These are phyloP conservation scores for Xylocopa sonorina DNA, from an alignment of 1,140 invertebrate species.

Conservation along the genomic window DNA sequence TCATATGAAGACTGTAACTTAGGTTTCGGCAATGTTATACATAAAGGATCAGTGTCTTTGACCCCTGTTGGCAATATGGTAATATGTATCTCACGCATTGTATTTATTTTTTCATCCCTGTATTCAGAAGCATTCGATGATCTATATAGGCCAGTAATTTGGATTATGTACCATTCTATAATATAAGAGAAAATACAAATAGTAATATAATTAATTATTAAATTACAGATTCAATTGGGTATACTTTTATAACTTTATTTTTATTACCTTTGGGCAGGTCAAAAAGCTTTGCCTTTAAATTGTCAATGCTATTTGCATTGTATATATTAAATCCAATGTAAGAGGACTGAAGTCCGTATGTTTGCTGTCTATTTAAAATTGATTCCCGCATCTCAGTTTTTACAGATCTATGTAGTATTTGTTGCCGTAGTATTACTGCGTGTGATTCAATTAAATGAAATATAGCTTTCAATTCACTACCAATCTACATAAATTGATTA, in stretches of 20 bases:
- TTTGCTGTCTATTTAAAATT: conserved; percentile 50
- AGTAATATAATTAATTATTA: conserved; percentile 15
- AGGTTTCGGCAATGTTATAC: conserved; percentile 81
- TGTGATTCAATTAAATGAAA: conserved; percentile 75
- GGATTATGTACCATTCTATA: conserved; percentile 85
- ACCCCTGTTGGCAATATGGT: conserved; percentile 82
- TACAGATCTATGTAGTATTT: conserved; percentile 69
- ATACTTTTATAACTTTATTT: background rate
- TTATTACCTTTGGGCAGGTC: conserved; percentile 72
- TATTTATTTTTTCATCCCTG: conserved; percentile 70
- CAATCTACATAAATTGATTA: conserved; percentile 22
- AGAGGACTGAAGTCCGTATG: conserved; percentile 64
- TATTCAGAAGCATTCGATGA: conserved; percentile 77
- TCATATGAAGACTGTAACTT: conserved; percentile 70
- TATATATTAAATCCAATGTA: conserved; percentile 67
- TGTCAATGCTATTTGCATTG: conserved; percentile 68
- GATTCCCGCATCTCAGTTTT: conserved; percentile 66
- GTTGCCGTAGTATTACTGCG: conserved; percentile 72
- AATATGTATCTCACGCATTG: conserved; percentile 81
- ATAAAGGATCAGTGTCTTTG: conserved; percentile 76
- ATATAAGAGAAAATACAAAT: conserved; percentile 53
- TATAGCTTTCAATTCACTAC: conserved; percentile 72
- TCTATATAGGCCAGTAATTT: conserved; percentile 83
- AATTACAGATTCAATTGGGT: conserved; percentile 27
- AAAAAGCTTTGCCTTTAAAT: conserved; percentile 62